Evolutionary conservation across 1,140 invertebrate species (phyloP).

Genomic region (Psix sp.): DNA sequence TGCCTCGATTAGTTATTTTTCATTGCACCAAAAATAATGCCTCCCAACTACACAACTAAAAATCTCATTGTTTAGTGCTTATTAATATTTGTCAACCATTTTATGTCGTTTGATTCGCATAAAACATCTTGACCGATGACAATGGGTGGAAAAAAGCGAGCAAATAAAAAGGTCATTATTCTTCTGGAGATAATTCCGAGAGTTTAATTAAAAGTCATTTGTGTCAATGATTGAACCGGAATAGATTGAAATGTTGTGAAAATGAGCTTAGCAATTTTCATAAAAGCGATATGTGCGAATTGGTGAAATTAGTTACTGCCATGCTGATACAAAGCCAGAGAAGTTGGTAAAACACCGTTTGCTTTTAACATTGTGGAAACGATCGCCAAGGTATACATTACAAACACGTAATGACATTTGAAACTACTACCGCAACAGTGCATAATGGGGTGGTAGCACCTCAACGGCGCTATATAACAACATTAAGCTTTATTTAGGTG

Average conservation of each 20-base stretch:
- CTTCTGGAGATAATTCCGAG: conserved; percentile 5
- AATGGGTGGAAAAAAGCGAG: too few relatives aligned
- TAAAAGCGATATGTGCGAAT: conserved; percentile 51
- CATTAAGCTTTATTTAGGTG: conserved; percentile 77
- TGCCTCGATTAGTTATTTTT: too few relatives aligned
- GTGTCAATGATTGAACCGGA: conserved; percentile 38
- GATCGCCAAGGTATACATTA: conserved; percentile 64
- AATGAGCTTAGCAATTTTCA: conserved; percentile 59
- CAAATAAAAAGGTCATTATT: too few relatives aligned
- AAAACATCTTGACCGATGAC: too few relatives aligned
- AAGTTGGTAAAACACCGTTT: conserved; percentile 66
- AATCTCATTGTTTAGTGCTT: too few relatives aligned
- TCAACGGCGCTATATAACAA: conserved; percentile 72
- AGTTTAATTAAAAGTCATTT: conserved; percentile 45
- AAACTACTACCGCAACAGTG: conserved; percentile 65
- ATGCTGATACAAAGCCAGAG: conserved; percentile 55
- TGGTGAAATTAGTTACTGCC: conserved; percentile 51
- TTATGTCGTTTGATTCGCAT: too few relatives aligned
- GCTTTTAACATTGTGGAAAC: conserved; percentile 70
- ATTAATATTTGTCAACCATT: too few relatives aligned
- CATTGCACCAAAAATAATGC: too few relatives aligned
- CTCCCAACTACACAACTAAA: too few relatives aligned
- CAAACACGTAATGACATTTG: conserved; percentile 70
- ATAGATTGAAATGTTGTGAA: conserved; percentile 50
- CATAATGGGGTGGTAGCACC: conserved; percentile 66